phyloP scores from a whole-genome alignment of 1,140 invertebrate genomes.

The Trichonephila clavata region DNA sequence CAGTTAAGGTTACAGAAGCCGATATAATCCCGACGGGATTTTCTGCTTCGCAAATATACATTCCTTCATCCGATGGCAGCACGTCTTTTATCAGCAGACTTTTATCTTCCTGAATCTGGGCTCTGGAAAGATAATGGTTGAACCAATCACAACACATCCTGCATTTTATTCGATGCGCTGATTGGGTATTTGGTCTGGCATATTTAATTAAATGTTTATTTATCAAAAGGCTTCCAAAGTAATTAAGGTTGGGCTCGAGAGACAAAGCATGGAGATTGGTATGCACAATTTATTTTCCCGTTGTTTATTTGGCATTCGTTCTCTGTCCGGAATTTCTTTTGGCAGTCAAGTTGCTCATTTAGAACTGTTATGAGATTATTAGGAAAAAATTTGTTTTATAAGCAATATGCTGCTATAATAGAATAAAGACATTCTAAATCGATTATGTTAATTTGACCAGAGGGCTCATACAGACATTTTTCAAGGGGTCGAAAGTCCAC shows the following conservation, averaged over 20 bases:
- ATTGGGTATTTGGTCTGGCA: background rate
- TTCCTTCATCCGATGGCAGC: slow-evolving; percentile 88
- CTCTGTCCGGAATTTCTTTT: background rate
- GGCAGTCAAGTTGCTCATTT: background rate
- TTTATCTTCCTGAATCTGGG: slow-evolving; percentile 88
- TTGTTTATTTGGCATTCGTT: background rate
- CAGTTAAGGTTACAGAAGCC: slow-evolving; percentile 84
- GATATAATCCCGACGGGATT: slow-evolving; percentile 89
- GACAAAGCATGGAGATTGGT: background rate
- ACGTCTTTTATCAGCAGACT: slow-evolving; percentile 89
- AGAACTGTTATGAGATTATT: background rate
- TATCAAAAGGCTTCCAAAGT: background rate
- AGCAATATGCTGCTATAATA: too few relatives aligned
- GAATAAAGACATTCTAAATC: too few relatives aligned
- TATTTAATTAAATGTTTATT: slow-evolving; percentile 15
- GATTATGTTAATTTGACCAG: too few relatives aligned
- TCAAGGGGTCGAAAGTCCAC: too few relatives aligned
- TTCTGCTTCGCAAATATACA: slow-evolving; percentile 90
- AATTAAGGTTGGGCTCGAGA: background rate
- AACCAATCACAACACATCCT: background rate
- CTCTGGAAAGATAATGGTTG: slow-evolving; percentile 82
- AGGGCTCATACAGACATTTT: too few relatives aligned
- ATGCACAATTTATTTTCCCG: background rate
- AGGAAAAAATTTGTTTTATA: background rate
- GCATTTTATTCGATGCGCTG: background rate